Conservation (phyloP, 92 coral and sea anemone genomes). For the Bergia puertoricense region DNA sequence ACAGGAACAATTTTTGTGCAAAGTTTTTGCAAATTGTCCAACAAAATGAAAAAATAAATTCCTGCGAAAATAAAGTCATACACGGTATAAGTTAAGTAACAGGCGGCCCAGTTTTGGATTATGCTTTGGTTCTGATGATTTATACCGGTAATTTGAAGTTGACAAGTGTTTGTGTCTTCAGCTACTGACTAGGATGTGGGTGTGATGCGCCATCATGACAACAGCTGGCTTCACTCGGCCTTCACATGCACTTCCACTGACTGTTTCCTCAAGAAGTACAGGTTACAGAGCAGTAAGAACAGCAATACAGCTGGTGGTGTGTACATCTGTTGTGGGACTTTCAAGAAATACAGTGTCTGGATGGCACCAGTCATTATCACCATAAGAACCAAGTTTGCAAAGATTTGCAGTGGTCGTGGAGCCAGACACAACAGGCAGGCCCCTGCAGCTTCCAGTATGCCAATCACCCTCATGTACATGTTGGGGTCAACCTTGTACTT, state of each 20-base stretch:
- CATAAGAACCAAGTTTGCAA: slow-evolving; percentile 51
- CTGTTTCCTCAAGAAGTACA: slow-evolving; percentile 19
- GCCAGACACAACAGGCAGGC: slow-evolving; percentile 61
- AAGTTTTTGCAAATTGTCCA: too few relatives aligned
- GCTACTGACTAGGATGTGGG: background rate
- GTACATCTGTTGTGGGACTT: slow-evolving; percentile 23
- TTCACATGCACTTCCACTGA: slow-evolving; percentile 8
- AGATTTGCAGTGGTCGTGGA: slow-evolving; percentile 57
- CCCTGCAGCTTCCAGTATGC: slow-evolving; percentile 63
- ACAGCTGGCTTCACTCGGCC: background rate
- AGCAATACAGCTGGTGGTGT: slow-evolving; percentile 18
- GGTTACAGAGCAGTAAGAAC: slow-evolving; percentile 4
- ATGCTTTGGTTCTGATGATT: too few relatives aligned
- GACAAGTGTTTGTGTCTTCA: too few relatives aligned
- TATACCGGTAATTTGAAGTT: too few relatives aligned
- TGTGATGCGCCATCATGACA: background rate
- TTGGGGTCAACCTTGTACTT: slow-evolving; percentile 59
- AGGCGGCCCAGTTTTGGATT: too few relatives aligned
- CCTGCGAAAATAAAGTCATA: too few relatives aligned
- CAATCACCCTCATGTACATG: slow-evolving; percentile 57
- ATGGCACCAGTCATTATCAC: slow-evolving; percentile 64
- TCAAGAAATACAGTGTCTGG: slow-evolving; percentile 55
- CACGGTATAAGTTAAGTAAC: too few relatives aligned
- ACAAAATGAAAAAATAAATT: too few relatives aligned
- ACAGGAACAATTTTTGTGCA: too few relatives aligned